phyloP scores from a whole-genome alignment of 2,888 invertebrate species.

The Hyppa rectilinea region DNA sequence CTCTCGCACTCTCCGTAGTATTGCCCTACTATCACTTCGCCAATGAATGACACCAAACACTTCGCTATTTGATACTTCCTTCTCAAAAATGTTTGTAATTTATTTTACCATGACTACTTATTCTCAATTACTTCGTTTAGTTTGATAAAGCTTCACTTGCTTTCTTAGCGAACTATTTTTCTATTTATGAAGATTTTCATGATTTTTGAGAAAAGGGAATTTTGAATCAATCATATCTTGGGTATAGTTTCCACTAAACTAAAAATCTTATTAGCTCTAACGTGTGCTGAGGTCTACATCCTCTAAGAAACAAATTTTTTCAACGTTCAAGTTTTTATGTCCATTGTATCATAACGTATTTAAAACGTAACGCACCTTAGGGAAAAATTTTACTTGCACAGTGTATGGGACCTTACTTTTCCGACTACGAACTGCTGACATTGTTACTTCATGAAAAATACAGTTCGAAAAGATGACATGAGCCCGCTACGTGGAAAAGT shows the following conservation, averaged over 20 bases:
- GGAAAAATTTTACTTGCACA: not conserved
- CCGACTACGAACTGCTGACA: not conserved
- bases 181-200: not conserved
- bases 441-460: not conserved
- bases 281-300: not conserved
- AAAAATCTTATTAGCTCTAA: not conserved
- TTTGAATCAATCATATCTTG: not conserved
- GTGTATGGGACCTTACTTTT: slow-evolving; percentile 8
- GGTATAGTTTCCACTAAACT: not conserved
- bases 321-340: not conserved
- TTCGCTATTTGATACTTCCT: slow-evolving; percentile 67
- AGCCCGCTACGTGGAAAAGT: not conserved
- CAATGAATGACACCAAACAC: slow-evolving; percentile 75
- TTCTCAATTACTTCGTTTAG: slow-evolving; percentile 32
- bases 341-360: not conserved
- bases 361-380: not conserved
- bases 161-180: not conserved
- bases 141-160: slow-evolving; percentile 16
- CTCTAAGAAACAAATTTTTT: not conserved
- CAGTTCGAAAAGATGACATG: not conserved
- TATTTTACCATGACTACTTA: slow-evolving; percentile 36
- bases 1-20: slow-evolving; percentile 77
- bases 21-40: slow-evolving; percentile 88
- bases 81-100: slow-evolving; percentile 4
- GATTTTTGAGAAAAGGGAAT: not conserved